phyloP scores from a whole-genome alignment of 2,888 invertebrate species.

The Barypeithes pellucidus region DNA sequence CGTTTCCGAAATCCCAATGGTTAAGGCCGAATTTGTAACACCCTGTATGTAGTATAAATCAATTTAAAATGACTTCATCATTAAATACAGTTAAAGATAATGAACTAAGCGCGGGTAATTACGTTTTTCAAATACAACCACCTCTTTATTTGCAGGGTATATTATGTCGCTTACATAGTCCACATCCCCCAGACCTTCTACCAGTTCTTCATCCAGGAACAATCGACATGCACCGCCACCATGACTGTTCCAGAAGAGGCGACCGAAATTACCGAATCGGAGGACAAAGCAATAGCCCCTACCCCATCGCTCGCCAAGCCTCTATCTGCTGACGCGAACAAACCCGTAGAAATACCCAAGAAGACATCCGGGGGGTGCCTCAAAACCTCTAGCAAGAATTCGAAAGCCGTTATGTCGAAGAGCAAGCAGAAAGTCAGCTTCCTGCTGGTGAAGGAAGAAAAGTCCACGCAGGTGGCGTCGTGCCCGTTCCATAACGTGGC shows the following conservation, averaged over 20 bases:
- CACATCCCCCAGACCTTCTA: conserved; percentile 29
- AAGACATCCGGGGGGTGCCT: conserved; percentile 46
- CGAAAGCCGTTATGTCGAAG: conserved; percentile 15
- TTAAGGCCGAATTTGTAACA: too few relatives aligned
- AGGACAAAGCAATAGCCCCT: too few relatives aligned
- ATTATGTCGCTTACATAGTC: conserved; percentile 6
- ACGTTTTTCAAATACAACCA: too few relatives aligned
- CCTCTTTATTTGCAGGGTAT: conserved; percentile 23
- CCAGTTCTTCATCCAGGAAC: conserved; percentile 9
- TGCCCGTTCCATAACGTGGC: conserved; percentile 49
- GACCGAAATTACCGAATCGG: too few relatives aligned
- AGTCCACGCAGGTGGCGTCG: conserved; percentile 52
- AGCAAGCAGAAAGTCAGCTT: conserved; percentile 57
- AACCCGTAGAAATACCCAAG: conserved; percentile 12
- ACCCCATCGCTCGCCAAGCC: too few relatives aligned
- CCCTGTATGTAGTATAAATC: too few relatives aligned
- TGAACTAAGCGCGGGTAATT: too few relatives aligned
- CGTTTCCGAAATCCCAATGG: too few relatives aligned
- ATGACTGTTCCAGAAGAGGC: neutral
- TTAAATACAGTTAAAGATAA: too few relatives aligned
- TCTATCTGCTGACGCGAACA: neutral
- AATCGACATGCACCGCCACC: neutral
- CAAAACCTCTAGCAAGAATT: conserved; percentile 30
- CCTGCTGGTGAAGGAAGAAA: conserved; percentile 55
- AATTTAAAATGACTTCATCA: too few relatives aligned